phyloP scores from a whole-genome alignment of 2,888 invertebrate species.

The Empis livida region DNA sequence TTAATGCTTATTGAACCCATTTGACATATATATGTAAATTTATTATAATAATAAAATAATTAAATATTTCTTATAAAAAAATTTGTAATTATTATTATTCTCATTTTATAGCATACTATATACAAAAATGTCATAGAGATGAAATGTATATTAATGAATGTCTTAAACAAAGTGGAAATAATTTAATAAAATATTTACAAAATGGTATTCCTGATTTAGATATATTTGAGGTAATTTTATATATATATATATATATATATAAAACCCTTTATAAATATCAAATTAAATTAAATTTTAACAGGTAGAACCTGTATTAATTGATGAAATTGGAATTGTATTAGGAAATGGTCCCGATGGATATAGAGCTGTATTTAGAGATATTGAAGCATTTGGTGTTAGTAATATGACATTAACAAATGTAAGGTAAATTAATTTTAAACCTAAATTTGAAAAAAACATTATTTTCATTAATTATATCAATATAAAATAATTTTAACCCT shows the following conservation, averaged over 20 bases:
- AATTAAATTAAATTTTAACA: conserved; percentile 20
- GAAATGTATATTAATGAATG: conserved; percentile 63
- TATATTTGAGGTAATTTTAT: conserved; percentile 42
- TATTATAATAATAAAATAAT: too few species aligned
- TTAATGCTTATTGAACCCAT: too few species aligned
- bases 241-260: not conserved
- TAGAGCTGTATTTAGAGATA: conserved; percentile 65
- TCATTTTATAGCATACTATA: conserved; percentile 46
- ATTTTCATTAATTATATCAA: not conserved
- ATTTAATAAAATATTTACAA: conserved; percentile 55
- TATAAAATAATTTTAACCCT: too few species aligned
- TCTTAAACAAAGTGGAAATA: conserved; percentile 59
- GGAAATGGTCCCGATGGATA: conserved; percentile 75
- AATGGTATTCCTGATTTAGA: conserved; percentile 63
- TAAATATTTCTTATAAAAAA: too few species aligned
- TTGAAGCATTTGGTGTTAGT: conserved; percentile 68
- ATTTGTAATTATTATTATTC: too few species aligned
- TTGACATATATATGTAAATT: too few species aligned
- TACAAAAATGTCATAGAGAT: conserved; percentile 57
- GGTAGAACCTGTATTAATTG: conserved; percentile 71
- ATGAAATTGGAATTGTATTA: conserved; percentile 66
- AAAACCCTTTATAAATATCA: not conserved
- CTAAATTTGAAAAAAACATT: not conserved
- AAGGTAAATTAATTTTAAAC: conserved; percentile 39
- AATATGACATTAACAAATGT: conserved; percentile 67